A percentile compares a stretch with the other conserved stretches of the same genome.
Conservation (phyloP, 2,113 vertebrate species). For the Poeciliopsis retropinna region DNA sequence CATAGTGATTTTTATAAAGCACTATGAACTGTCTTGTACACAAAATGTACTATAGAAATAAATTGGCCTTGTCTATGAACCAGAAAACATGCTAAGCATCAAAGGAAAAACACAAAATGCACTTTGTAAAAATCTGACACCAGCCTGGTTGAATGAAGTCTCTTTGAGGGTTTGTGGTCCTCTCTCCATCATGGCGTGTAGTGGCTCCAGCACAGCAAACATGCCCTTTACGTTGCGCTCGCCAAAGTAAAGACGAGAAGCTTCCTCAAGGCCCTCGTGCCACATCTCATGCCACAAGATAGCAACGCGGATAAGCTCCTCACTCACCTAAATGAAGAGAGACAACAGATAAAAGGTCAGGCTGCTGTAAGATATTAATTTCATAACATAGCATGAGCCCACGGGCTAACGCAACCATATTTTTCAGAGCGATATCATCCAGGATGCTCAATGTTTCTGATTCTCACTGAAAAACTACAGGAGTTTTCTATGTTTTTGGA, state of each 20-base stretch:
- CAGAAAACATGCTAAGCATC: no score
- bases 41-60: no score
- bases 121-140: not conserved
- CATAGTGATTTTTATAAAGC: no score
- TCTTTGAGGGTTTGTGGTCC: constrained; percentile 98
- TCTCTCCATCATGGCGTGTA: constrained; percentile 99
- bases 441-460: not conserved
- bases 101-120: no score
- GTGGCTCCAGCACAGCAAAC: constrained; percentile 97
- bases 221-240: constrained; percentile 98
- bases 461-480: not conserved
- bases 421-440: not conserved
- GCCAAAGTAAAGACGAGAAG: constrained; percentile 95
- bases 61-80: no score
- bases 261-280: constrained; percentile 97
- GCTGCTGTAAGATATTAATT: not conserved
- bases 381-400: not conserved
- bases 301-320: constrained; percentile 97
- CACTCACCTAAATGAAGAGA: constrained; percentile 86
- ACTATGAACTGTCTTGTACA: no score
- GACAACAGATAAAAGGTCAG: constrained; percentile 1
- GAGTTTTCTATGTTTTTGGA: not conserved
- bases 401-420: not conserved
- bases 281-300: constrained; percentile 99
- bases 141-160: constrained; percentile 98